Evolutionary conservation across 2,113 vertebrate species (phyloP).

Genomic region (Austrofundulus limnaeus): DNA sequence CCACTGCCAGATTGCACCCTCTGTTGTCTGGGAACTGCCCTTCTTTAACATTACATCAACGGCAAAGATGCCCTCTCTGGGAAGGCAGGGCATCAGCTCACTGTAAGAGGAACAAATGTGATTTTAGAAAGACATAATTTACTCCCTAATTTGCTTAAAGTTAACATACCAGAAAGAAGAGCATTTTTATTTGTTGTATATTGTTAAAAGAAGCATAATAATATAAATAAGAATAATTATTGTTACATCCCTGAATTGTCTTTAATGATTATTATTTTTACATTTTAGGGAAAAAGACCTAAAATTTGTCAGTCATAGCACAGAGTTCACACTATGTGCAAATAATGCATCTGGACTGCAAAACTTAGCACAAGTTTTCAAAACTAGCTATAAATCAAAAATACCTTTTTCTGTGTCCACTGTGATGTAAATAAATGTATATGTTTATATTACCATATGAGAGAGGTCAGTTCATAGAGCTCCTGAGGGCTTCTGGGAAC

Average conservation of each 20-base stretch:
- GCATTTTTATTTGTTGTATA: neutral
- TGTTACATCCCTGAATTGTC: too few relatives aligned
- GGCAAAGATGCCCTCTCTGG: conserved; percentile 98
- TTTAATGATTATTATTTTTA: neutral
- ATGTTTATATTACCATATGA: conserved; percentile 88
- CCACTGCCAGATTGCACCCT: conserved; percentile 98
- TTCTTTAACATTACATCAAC: conserved; percentile 99
- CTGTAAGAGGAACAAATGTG: conserved; percentile 63
- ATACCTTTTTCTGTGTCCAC: neutral
- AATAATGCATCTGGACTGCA: neutral
- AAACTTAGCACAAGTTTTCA: too few relatives aligned
- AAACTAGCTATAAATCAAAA: too few relatives aligned
- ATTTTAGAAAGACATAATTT: too few relatives aligned
- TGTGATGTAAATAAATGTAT: neutral
- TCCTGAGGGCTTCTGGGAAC: conserved; percentile 97
- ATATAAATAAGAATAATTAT: neutral
- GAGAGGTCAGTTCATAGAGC: conserved; percentile 96
- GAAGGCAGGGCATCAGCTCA: conserved; percentile 98
- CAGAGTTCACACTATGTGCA: neutral
- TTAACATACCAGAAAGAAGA: neutral
- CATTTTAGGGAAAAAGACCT: neutral
- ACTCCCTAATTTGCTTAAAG: neutral
- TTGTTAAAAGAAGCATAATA: too few relatives aligned
- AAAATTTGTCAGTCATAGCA: neutral
- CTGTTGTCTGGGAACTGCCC: conserved; percentile 95